Evolutionary conservation across 2,113 vertebrate genomes (phyloP).

Genomic region (Colistium nudipinnis): DNA sequence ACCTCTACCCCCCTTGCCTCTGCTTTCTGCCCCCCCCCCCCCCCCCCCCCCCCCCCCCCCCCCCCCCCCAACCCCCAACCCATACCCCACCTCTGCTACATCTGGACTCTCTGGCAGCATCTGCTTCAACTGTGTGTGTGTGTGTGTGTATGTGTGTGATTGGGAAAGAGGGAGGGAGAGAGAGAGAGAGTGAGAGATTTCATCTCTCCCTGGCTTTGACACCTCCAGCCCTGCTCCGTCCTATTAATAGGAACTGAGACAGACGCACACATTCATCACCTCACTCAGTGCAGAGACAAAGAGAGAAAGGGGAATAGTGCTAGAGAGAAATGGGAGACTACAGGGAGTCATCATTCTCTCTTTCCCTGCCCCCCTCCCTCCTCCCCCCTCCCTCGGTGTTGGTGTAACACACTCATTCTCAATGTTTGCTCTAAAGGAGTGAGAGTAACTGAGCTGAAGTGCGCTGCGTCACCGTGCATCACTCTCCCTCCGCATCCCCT

Average conservation of each 20-base stretch:
- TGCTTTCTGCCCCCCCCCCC: constrained; percentile 2
- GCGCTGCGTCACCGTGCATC: constrained; percentile 43
- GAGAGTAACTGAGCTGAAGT: constrained; percentile 29
- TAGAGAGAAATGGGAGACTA: constrained; percentile 22
- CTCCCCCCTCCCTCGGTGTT: constrained; percentile 9
- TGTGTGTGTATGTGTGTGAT: background rate
- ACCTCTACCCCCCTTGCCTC: constrained; percentile 36
- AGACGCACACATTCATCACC: constrained; percentile 71
- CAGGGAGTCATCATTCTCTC: constrained; percentile 42
- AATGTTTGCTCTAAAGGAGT: constrained; percentile 46
- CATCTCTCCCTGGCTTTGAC: constrained; percentile 59
- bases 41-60: constrained; percentile 22
- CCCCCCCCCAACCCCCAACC: constrained; percentile 5
- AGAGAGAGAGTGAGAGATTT: constrained; percentile 44
- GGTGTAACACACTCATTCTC: constrained; percentile 19
- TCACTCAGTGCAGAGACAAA: constrained; percentile 45
- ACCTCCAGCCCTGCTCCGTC: constrained; percentile 53
- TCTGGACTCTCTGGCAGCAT: constrained; percentile 51
- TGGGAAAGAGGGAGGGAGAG: background rate
- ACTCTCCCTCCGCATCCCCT: constrained; percentile 30
- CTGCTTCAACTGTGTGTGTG: constrained; percentile 27
- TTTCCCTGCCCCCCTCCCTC: background rate
- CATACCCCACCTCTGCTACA: constrained; percentile 50
- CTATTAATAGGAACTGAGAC: constrained; percentile 74
- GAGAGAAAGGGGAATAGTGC: background rate